Evolutionary conservation across 1,140 invertebrate species (phyloP).

Genomic region (Pentalonia nigronervosa): DNA sequence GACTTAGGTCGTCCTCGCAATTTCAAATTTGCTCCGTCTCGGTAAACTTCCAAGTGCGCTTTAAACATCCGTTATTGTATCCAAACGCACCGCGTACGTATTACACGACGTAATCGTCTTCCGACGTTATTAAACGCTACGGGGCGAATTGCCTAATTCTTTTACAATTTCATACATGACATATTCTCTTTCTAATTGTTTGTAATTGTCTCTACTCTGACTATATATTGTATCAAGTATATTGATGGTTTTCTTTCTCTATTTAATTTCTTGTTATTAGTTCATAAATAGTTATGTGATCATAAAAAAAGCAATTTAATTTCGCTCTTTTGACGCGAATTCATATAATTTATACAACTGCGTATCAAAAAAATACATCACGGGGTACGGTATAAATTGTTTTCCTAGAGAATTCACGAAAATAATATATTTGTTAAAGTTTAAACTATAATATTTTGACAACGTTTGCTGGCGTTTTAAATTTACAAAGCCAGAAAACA

Average conservation of each 20-base stretch:
- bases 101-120: background rate
- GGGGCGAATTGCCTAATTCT: background rate
- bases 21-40: constrained; percentile 27
- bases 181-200: background rate
- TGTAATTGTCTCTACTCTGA: background rate
- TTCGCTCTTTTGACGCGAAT: background rate
- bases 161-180: background rate
- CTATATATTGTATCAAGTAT: background rate
- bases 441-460: background rate
- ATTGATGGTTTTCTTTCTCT: background rate
- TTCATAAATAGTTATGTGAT: background rate
- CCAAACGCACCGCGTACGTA: background rate
- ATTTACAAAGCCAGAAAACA: background rate
- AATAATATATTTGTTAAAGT: background rate
- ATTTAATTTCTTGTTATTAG: background rate
- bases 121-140: background rate
- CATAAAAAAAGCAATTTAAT: background rate
- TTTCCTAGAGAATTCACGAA: background rate
- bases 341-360: background rate
- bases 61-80: background rate
- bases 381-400: background rate
- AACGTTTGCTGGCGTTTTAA: background rate
- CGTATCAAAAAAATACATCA: background rate
- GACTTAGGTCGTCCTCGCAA: background rate
- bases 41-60: background rate